Evolutionary conservation across 2,888 invertebrate species (phyloP).

Genomic region (Drosophila diplacantha): DNA sequence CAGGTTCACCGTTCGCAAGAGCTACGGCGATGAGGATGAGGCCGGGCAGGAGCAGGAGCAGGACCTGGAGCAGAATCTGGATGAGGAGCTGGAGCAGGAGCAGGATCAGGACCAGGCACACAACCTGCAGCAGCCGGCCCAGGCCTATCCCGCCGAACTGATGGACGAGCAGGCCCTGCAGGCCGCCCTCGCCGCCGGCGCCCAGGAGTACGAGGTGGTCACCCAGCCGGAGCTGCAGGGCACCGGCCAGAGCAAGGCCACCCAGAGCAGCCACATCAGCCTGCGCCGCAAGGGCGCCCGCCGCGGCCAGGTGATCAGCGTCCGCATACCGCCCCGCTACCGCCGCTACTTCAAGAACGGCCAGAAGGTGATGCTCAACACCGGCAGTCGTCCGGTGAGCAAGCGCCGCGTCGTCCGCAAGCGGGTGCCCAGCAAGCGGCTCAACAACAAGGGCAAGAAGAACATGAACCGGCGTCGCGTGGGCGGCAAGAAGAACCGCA

Average conservation of each 20-base stretch:
- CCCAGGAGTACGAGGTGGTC: constrained; percentile 67
- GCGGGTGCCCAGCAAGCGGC: constrained; percentile 51
- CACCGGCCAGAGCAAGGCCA: constrained; percentile 58
- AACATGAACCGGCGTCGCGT: constrained; percentile 54
- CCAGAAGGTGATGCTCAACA: constrained; percentile 69
- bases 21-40: constrained; percentile 2
- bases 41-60: neutral
- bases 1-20: constrained; percentile 10
- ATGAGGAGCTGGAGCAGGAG: constrained; percentile 15
- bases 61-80: constrained; percentile 31
- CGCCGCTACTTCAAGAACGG: constrained; percentile 74
- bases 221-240: constrained; percentile 57
- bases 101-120: constrained; percentile 15
- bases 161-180: constrained; percentile 62
- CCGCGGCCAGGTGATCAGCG: constrained; percentile 63
- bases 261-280: constrained; percentile 55
- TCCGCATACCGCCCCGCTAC: constrained; percentile 72
- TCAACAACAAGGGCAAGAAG: constrained; percentile 22
- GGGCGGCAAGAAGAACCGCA: constrained; percentile 57
- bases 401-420: constrained; percentile 64
- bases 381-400: constrained; percentile 46
- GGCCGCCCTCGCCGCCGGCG: constrained; percentile 59
- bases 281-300: constrained; percentile 63
- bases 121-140: constrained; percentile 22
- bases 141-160: constrained; percentile 44